These are phyloP conservation scores for Bothrops jararaca DNA, from an alignment of 2,113 vertebrate genomes.

Conservation along the genomic window DNA sequence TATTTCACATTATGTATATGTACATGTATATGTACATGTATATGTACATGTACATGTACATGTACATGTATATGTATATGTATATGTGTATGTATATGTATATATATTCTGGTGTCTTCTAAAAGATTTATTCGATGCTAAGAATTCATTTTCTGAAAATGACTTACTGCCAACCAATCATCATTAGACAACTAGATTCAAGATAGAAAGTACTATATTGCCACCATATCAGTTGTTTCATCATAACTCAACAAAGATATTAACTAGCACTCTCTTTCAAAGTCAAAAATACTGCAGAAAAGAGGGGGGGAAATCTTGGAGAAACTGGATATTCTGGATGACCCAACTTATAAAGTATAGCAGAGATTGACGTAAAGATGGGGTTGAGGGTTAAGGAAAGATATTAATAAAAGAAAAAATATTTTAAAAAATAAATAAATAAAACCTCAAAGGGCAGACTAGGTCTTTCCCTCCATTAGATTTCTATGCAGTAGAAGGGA, in stretches of 20 bases:
- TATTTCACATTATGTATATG: no score
- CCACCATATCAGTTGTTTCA: constrained; percentile 8
- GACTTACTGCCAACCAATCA: neutral
- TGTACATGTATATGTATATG: no score
- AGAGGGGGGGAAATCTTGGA: constrained; percentile 6
- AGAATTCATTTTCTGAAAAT: neutral
- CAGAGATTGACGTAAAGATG: no score
- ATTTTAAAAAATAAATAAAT: no score
- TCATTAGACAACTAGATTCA: neutral
- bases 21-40: no score
- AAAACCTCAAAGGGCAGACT: no score
- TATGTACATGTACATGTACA: no score
- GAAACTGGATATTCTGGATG: constrained; percentile 31
- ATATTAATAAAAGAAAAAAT: no score
- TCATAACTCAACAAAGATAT: constrained; percentile 17
- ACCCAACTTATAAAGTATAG: constrained; percentile 32
- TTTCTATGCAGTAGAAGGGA: neutral
- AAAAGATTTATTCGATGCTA: neutral
- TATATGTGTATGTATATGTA: no score
- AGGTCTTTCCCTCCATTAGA: no score
- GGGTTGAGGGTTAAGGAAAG: no score
- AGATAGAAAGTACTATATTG: fast-evolving
- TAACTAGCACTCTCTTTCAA: constrained; percentile 20
- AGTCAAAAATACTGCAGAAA: neutral
- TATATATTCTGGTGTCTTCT: neutral